phyloP scores from a whole-genome alignment of 2,888 invertebrate genomes.

The Seira musarum region DNA sequence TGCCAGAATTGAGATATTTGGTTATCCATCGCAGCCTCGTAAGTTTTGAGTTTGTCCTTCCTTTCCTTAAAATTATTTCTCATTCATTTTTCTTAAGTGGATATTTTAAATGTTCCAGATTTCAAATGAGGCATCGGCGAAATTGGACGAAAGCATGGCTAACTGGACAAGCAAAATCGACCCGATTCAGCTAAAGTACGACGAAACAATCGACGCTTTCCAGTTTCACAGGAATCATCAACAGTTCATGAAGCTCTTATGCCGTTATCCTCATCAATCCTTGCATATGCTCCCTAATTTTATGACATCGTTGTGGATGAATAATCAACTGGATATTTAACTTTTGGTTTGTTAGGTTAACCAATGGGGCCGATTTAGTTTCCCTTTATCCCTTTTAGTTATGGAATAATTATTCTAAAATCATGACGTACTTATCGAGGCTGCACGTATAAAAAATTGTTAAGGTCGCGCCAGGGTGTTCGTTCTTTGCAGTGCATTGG shows the following conservation, averaged over 20 bases:
- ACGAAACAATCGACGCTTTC: constrained; percentile 51
- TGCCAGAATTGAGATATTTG: constrained; percentile 39
- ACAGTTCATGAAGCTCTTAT: constrained; percentile 44
- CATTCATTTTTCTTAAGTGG: no score
- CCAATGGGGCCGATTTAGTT: no score
- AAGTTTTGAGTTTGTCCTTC: no score
- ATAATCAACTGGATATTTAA: constrained; percentile 34
- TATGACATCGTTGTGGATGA: constrained; percentile 40
- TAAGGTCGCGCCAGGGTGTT: no score
- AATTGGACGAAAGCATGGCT: constrained; percentile 31
- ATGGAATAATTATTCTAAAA: no score
- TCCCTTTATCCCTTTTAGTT: no score
- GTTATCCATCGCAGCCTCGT: constrained; percentile 41
- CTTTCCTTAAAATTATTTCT: no score
- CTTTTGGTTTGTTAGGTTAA: no score
- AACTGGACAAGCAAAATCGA: constrained; percentile 42
- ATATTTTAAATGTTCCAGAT: constrained; percentile 28
- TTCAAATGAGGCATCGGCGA: constrained; percentile 25
- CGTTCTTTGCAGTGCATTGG: no score
- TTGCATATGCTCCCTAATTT: constrained; percentile 36
- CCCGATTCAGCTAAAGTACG: constrained; percentile 35
- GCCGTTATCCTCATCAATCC: constrained; percentile 43
- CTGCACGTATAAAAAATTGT: no score
- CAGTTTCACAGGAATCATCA: constrained; percentile 48
- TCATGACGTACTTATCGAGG: no score